Evolutionary conservation across 2,888 invertebrate species (phyloP).

Genomic region (Scaptomyza caliginosa): DNA sequence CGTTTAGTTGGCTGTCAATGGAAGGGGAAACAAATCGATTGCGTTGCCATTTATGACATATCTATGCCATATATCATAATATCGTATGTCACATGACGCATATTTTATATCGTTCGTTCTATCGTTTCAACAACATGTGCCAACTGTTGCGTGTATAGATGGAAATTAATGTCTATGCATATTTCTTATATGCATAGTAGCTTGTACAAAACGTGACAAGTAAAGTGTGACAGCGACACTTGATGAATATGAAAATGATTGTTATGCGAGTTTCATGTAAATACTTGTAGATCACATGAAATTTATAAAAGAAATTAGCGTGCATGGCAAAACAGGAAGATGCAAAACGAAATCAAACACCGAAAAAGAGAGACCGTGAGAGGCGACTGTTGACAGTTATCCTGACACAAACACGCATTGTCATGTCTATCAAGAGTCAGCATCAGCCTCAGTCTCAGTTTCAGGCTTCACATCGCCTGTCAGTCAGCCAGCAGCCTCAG

Average conservation of each 20-base stretch:
- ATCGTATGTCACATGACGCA: conserved; percentile 15
- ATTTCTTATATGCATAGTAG: conserved; percentile 18
- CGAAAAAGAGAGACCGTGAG: neutral
- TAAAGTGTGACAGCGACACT: conserved; percentile 43
- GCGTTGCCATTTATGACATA: conserved; percentile 54
- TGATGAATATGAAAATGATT: conserved; percentile 57
- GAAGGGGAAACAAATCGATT: conserved; percentile 52
- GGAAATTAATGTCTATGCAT: conserved; percentile 34
- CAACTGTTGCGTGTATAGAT: conserved; percentile 46
- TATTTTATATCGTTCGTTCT: conserved; percentile 5
- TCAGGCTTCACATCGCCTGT: conserved; percentile 54
- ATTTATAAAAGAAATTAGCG: conserved; percentile 77
- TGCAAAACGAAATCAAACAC: neutral
- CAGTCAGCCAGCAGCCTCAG: conserved; percentile 55
- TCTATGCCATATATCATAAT: conserved; percentile 44
- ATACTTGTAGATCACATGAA: conserved; percentile 57
- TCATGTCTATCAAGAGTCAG: conserved; percentile 77
- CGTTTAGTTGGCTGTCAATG: conserved; percentile 48
- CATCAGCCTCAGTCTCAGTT: conserved; percentile 19
- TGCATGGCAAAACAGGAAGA: conserved; percentile 10
- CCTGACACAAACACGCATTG: conserved; percentile 78
- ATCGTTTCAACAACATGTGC: conserved; percentile 17
- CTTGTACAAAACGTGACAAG: conserved; percentile 2
- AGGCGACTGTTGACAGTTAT: conserved; percentile 75
- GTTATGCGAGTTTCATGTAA: conserved; percentile 64